phyloP scores from a whole-genome alignment of 64 coral and sea anemone species.

The Cladopsammia gracilis region DNA sequence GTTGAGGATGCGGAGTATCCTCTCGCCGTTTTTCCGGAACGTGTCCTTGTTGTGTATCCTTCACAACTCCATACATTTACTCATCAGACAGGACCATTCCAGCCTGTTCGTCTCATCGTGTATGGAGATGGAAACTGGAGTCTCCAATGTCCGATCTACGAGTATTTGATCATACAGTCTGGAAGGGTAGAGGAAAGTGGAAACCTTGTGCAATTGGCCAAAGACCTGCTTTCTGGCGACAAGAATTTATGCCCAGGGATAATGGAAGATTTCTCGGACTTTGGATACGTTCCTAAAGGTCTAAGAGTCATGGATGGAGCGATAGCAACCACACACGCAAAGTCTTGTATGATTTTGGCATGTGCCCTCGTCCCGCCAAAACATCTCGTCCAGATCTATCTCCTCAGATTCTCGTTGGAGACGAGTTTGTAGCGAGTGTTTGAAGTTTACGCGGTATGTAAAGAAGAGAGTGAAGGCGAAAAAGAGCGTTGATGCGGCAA shows the following conservation, averaged over 20 bases:
- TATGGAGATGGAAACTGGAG: not conserved
- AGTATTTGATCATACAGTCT: constrained; percentile 7
- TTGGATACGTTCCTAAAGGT: constrained; percentile 27
- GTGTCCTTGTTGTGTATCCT: constrained; percentile 17
- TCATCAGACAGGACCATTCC: not conserved
- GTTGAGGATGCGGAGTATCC: not conserved
- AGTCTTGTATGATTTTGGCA: constrained; percentile 25
- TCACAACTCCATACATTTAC: not conserved
- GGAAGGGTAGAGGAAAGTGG: not conserved
- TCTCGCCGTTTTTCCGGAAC: constrained; percentile 6
- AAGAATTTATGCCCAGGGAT: constrained; percentile 23
- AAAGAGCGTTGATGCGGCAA: constrained; percentile 16
- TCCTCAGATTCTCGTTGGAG: not conserved
- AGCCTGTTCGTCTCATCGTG: constrained; percentile 23
- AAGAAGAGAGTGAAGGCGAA: constrained; percentile 12
- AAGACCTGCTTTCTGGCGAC: not conserved
- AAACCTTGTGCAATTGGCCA: not conserved
- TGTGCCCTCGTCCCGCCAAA: constrained; percentile 7
- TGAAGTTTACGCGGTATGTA: constrained; percentile 18
- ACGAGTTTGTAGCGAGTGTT: constrained; percentile 13
- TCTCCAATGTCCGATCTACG: constrained; percentile 6
- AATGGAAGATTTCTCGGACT: constrained; percentile 6
- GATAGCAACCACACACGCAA: constrained; percentile 16
- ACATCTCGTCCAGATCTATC: not conserved
- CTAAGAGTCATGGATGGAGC: not conserved